Evolutionary conservation across 1,140 invertebrate genomes (phyloP).

Genomic region (Anadara kagoshimensis): DNA sequence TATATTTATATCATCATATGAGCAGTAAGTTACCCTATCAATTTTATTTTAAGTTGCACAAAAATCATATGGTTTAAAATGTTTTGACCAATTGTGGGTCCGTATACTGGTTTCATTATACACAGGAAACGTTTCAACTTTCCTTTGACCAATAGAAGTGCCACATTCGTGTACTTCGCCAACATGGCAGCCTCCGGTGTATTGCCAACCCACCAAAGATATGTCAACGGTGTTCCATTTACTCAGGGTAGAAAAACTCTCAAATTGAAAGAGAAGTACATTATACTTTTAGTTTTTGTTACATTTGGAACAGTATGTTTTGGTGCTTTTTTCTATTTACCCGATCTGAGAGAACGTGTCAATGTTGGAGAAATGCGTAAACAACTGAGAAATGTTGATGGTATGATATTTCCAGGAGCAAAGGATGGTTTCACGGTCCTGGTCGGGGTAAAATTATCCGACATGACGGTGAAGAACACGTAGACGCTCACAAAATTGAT

Average conservation of each 20-base stretch:
- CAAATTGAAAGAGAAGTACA: constrained; percentile 90
- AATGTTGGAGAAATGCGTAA: constrained; percentile 85
- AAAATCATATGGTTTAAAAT: too few relatives aligned
- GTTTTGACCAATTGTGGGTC: too few relatives aligned
- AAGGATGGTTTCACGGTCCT: constrained; percentile 78
- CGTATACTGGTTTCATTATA: too few relatives aligned
- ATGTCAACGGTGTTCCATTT: constrained; percentile 86
- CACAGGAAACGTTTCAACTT: too few relatives aligned
- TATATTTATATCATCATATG: too few relatives aligned
- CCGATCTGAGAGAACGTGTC: constrained; percentile 86
- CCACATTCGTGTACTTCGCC: constrained; percentile 9
- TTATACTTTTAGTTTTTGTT: constrained; percentile 89
- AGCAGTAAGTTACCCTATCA: too few relatives aligned
- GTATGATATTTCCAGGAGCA: constrained; percentile 84
- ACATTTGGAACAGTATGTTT: constrained; percentile 93
- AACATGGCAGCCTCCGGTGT: constrained; percentile 77
- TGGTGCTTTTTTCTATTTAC: constrained; percentile 93
- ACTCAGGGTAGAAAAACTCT: constrained; percentile 80
- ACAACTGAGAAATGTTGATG: constrained; percentile 81
- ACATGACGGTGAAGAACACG: constrained; percentile 56
- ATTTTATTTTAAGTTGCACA: too few relatives aligned
- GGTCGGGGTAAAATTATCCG: constrained; percentile 52
- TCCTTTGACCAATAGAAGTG: too few relatives aligned
- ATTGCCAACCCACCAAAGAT: constrained; percentile 86
- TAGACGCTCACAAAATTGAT: constrained; percentile 78